These are phyloP conservation scores for Epinephelus lanceolatus DNA, from an alignment of 2,113 vertebrate species.

Conservation along the genomic window DNA sequence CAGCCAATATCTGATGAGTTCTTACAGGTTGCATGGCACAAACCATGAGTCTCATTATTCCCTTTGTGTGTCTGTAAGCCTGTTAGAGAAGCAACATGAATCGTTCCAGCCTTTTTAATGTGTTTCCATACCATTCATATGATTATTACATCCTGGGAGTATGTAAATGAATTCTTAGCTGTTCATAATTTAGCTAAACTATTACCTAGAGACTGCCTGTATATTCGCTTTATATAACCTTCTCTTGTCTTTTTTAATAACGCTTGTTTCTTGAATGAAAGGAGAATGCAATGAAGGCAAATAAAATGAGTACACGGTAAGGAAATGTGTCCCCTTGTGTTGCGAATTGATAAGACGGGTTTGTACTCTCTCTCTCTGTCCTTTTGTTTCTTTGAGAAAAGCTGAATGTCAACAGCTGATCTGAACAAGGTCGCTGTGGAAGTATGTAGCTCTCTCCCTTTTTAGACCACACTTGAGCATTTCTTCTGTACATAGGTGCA, in stretches of 20 bases:
- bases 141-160: slow-evolving; percentile 71
- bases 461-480: slow-evolving; percentile 63
- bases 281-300: slow-evolving; percentile 70
- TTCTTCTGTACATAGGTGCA: slow-evolving; percentile 76
- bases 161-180: slow-evolving; percentile 75
- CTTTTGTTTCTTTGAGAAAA: slow-evolving; percentile 70
- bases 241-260: slow-evolving; percentile 64
- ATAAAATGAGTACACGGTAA: slow-evolving; percentile 37
- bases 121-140: slow-evolving; percentile 46
- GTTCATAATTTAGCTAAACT: slow-evolving; percentile 80
- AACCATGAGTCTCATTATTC: slow-evolving; percentile 48
- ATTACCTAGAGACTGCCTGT: slow-evolving; percentile 79
- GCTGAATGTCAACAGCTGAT: slow-evolving; percentile 81
- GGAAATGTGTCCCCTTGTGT: slow-evolving; percentile 37
- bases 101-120: slow-evolving; percentile 41
- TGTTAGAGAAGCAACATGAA: neutral
- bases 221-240: slow-evolving; percentile 74
- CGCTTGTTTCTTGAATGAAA: slow-evolving; percentile 55
- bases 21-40: slow-evolving; percentile 34
- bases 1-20: slow-evolving; percentile 68
- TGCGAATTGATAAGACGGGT: slow-evolving; percentile 69
- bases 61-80: slow-evolving; percentile 47
- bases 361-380: slow-evolving; percentile 75
- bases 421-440: slow-evolving; percentile 68
- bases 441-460: slow-evolving; percentile 79